Conservation (phyloP, 2,888 invertebrate genomes). For the Elmis aenea region DNA sequence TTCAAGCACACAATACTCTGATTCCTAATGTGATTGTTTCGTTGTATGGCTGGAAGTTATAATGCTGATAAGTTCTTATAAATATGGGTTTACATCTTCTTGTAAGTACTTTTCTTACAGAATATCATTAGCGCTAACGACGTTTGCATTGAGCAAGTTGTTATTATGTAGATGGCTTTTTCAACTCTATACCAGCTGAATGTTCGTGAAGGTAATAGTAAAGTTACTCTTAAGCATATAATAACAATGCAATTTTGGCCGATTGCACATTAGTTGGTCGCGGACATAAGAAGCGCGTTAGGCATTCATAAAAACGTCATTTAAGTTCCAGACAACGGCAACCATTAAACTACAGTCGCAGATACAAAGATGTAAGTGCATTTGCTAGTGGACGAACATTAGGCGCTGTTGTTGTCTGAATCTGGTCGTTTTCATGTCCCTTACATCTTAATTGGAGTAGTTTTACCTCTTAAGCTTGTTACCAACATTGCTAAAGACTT, state of each 20-base stretch:
- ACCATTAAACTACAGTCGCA: slow-evolving; percentile 22
- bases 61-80: too few species aligned
- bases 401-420: slow-evolving; percentile 14
- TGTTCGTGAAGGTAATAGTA: slow-evolving; percentile 6
- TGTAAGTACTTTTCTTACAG: too few species aligned
- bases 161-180: too few species aligned
- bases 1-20: too few species aligned
- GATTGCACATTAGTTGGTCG: slow-evolving; percentile 20
- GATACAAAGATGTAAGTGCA: slow-evolving; percentile 16
- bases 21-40: too few species aligned
- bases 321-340: slow-evolving; percentile 21
- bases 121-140: too few species aligned
- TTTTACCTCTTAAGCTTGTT: slow-evolving; percentile 24
- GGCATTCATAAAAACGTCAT: slow-evolving; percentile 27
- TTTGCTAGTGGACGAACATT: slow-evolving; percentile 16
- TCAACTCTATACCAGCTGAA: too few species aligned
- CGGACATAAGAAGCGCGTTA: slow-evolving; percentile 20
- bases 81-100: too few species aligned
- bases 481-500: slow-evolving; percentile 14
- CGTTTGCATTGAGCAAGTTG: too few species aligned
- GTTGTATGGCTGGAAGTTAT: too few species aligned
- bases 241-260: slow-evolving; percentile 12
- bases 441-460: slow-evolving; percentile 24
- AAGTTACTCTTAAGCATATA: slow-evolving; percentile 6
- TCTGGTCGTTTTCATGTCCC: slow-evolving; percentile 18